Percentiles rank a stretch among this genome's conserved stretches.
Evolutionary conservation across 2,888 invertebrate genomes (phyloP).

Genomic region (Eilema griseolum): DNA sequence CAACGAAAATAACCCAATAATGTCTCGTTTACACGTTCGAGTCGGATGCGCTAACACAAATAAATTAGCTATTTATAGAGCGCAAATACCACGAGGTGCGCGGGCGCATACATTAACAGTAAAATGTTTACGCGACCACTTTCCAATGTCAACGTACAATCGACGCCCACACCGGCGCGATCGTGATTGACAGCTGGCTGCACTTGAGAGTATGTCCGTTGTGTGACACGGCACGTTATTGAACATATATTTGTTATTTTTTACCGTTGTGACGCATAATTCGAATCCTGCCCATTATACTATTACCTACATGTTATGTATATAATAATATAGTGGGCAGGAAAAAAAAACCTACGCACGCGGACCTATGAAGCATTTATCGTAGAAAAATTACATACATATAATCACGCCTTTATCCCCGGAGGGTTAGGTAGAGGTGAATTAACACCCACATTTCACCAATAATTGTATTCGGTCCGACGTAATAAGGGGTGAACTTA

Average conservation of each 20-base stretch:
- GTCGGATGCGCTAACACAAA: constrained; percentile 21
- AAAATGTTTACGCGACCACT: constrained; percentile 68
- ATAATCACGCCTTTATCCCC: too few species aligned
- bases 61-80: constrained; percentile 28
- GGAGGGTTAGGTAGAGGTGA: too few species aligned
- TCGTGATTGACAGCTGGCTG: constrained; percentile 73
- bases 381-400: too few species aligned
- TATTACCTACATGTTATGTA: too few species aligned
- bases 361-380: too few species aligned
- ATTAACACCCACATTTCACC: too few species aligned
- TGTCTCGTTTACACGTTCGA: constrained; percentile 13
- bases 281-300: too few species aligned
- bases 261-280: too few species aligned
- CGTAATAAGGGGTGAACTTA: too few species aligned
- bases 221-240: constrained; percentile 37
- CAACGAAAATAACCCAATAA: constrained; percentile 14
- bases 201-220: constrained; percentile 59
- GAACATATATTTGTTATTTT: not conserved
- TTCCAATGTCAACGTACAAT: constrained; percentile 77
- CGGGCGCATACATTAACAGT: constrained; percentile 57
- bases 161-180: constrained; percentile 68
- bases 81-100: constrained; percentile 21
- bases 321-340: too few species aligned
- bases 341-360: too few species aligned
- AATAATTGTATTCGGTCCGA: too few species aligned